phyloP scores from a whole-genome alignment of 2,113 vertebrate species.

The Aythya baeri region DNA sequence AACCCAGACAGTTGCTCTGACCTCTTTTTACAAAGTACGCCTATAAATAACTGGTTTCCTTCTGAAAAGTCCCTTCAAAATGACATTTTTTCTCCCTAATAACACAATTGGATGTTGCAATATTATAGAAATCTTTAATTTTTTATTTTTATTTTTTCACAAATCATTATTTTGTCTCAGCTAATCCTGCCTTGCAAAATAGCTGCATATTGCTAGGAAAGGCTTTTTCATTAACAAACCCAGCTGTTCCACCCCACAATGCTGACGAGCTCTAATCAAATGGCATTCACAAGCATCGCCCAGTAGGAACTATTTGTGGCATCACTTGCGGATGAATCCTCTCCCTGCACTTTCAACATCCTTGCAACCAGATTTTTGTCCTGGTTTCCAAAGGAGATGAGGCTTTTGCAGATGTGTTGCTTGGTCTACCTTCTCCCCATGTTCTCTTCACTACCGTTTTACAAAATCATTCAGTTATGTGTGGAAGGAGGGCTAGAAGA shows the following conservation, averaged over 20 bases:
- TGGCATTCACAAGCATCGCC: neutral
- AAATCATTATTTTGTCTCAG: neutral
- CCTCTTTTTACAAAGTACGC: neutral
- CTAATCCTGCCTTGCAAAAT: neutral
- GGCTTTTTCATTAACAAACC: neutral
- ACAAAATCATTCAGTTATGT: neutral
- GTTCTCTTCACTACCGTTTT: neutral
- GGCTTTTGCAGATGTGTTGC: neutral
- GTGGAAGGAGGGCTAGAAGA: neutral
- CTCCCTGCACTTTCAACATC: neutral
- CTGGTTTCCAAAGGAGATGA: neutral
- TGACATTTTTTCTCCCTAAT: neutral
- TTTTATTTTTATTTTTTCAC: neutral
- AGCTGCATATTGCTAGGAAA: neutral
- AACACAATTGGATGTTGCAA: neutral
- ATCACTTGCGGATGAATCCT: neutral
- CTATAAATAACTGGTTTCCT: neutral
- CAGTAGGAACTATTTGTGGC: neutral
- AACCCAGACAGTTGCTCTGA: neutral
- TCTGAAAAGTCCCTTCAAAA: neutral
- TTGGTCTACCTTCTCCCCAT: neutral
- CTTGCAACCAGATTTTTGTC: neutral
- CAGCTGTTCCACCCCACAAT: neutral
- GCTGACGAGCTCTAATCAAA: slow-evolving; percentile 15
- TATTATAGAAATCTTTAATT: neutral